phyloP scores from a whole-genome alignment of 2,113 vertebrate genomes.

The Naja naja region DNA sequence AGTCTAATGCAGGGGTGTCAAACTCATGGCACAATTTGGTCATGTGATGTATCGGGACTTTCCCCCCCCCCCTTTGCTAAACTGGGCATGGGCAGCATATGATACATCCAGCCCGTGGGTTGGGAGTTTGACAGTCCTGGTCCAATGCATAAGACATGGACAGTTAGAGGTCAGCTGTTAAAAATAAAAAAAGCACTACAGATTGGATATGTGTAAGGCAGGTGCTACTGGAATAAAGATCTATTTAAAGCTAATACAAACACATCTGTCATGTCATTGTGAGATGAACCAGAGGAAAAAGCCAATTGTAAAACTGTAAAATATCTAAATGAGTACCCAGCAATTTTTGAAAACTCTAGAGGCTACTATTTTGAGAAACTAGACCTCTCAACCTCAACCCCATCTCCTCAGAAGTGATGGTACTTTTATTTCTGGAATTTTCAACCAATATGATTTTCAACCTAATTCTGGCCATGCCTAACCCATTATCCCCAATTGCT shows the following conservation, averaged over 20 bases:
- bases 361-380: background rate
- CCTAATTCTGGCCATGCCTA: too few relatives aligned
- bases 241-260: background rate
- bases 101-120: too few relatives aligned
- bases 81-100: too few relatives aligned
- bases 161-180: background rate
- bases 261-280: background rate
- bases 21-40: too few relatives aligned
- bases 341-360: background rate
- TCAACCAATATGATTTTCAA: background rate
- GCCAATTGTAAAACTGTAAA: background rate
- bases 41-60: too few relatives aligned
- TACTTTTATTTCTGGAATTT: background rate
- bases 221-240: background rate
- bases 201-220: background rate
- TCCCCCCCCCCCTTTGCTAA: too few relatives aligned
- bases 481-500: too few relatives aligned
- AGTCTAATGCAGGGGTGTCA: background rate
- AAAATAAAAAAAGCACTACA: background rate
- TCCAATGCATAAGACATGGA: background rate
- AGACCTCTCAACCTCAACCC: background rate
- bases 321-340: background rate
- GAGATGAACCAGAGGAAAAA: background rate
- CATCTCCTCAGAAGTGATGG: background rate
- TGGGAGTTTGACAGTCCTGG: too few relatives aligned